Base-by-base conservation (phyloP, 2,797 vertebrate genomes). In the Corythornis leucogaster region DNA sequence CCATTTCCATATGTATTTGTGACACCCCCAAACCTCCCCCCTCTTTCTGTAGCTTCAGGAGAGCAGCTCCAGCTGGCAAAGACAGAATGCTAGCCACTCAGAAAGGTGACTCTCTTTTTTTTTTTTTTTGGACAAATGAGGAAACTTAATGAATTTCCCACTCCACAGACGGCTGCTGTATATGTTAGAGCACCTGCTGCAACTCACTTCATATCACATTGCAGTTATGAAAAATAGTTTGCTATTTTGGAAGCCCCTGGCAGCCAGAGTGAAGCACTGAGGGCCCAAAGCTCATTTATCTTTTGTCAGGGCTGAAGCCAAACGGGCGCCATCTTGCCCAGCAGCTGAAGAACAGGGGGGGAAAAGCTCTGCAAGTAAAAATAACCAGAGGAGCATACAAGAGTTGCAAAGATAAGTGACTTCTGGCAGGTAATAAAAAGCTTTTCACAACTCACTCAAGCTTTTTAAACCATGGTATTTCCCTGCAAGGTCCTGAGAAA, bases 201-300 rank as follows among this genome's bases (percentile, higher is more conserved):
- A 98, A 98, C 97, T 98, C 98, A 98, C 98, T 98, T 98, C 98
- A 97, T 98, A 98, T 99, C 99, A 98, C 98, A 98, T 98, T 98
- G 98, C 98, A 97, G 98, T 98, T 98, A 99, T 99, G 99, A 99
- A 99, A 99, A 99, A 99, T 99, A 99, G 99, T 99, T 99, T 99
- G 99, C 99, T 99, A 99, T 99, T 99, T 99, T 99, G 98, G 99
- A 99, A 99, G 98, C 98, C 99, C 98, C 99, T 99, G 98, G 99
- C 99, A 99, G 99, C 98, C 98, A 98, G 97, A 98, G 98, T 98
- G 98, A 99, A 99, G 98, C 98, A 98, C 99, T 97, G 96, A 98
- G 98, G 99, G 99, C 99, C 98, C 98, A 98, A 95, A 99, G 99
- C 99, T 99, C 99, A 98, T 99, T 99, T 99, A 99, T 99, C 99